These are phyloP conservation scores for Thrips palmi DNA, from an alignment of 1,140 invertebrate species.

Conservation along the genomic window DNA sequence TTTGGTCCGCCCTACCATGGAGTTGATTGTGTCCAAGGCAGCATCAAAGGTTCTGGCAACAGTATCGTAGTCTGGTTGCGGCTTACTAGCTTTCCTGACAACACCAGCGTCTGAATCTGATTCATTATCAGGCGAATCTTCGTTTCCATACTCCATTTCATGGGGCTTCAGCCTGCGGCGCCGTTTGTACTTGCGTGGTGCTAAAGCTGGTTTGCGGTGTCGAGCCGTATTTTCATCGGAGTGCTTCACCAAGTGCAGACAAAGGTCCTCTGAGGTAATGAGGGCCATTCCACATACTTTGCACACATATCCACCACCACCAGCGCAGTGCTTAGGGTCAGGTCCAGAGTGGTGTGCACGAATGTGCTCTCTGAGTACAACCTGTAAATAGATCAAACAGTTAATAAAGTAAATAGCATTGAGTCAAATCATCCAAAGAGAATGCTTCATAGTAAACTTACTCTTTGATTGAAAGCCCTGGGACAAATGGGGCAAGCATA, in stretches of 20 bases:
- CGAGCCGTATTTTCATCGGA: conserved; percentile 65
- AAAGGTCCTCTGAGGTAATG: conserved; percentile 47
- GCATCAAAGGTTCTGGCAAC: conserved; percentile 30
- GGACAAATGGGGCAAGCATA: conserved; percentile 90
- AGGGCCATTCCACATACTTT: conserved; percentile 51
- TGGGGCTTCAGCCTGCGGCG: conserved; percentile 49
- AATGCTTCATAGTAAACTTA: conserved; percentile 18
- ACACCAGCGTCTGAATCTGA: conserved; percentile 30
- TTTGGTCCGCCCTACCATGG: conserved; percentile 22
- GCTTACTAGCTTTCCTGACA: conserved; percentile 21
- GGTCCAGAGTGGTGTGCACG: conserved; percentile 62
- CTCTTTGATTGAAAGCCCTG: conserved; percentile 62
- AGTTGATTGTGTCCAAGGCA: conserved; percentile 32
- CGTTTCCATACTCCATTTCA: conserved; percentile 24
- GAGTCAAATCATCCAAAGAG: too few relatives aligned
- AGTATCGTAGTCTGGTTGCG: conserved; percentile 26
- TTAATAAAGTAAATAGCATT: conserved; percentile 4
- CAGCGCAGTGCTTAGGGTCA: conserved; percentile 35
- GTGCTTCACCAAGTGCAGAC: conserved; percentile 61
- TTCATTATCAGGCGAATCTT: conserved; percentile 19
- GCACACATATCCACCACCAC: conserved; percentile 38
- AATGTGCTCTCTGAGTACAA: conserved; percentile 62
- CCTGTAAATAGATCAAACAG: conserved; percentile 22
- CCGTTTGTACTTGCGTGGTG: conserved; percentile 60
- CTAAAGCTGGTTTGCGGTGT: conserved; percentile 43